A percentile compares a stretch with the other conserved stretches of the same genome.
phyloP scores from a whole-genome alignment of 2,113 vertebrate species.

The Scortum barcoo region DNA sequence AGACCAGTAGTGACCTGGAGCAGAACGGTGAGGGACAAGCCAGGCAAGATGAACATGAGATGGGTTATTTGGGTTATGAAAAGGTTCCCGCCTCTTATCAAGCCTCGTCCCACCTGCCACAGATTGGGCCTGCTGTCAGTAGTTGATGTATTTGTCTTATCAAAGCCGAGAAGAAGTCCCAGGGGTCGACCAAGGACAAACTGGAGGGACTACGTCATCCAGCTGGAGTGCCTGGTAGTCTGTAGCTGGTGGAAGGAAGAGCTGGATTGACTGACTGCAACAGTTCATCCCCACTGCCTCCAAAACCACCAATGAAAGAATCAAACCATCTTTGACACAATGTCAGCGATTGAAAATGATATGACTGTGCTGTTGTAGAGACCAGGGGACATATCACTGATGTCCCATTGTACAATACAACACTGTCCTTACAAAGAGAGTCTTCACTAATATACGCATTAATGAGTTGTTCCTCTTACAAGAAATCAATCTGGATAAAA shows the following conservation, averaged over 20 bases:
- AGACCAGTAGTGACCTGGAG: not conserved
- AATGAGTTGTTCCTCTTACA: not conserved
- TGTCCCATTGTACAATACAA: not conserved
- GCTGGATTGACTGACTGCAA: not conserved
- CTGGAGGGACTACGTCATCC: not conserved
- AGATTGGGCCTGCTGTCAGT: not conserved
- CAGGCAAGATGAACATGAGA: not conserved
- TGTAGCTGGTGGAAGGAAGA: not conserved
- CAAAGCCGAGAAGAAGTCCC: not conserved
- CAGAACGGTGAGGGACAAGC: not conserved
- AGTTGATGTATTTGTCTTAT: not conserved
- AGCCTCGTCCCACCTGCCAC: not conserved
- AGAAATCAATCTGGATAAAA: not conserved
- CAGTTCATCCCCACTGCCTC: not conserved
- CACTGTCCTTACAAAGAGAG: too few relatives aligned
- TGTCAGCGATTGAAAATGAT: not conserved
- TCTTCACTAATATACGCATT: too few relatives aligned
- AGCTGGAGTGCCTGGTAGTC: not conserved
- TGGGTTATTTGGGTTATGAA: not conserved
- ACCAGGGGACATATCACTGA: not conserved
- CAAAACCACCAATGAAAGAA: not conserved
- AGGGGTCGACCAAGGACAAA: not conserved
- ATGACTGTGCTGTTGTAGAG: not conserved
- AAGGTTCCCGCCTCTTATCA: not conserved
- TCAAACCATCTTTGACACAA: not conserved